Evolutionary conservation across 53 echinoderm and acorn worm species (phyloP).

Genomic region (Antedon mediterranea): DNA sequence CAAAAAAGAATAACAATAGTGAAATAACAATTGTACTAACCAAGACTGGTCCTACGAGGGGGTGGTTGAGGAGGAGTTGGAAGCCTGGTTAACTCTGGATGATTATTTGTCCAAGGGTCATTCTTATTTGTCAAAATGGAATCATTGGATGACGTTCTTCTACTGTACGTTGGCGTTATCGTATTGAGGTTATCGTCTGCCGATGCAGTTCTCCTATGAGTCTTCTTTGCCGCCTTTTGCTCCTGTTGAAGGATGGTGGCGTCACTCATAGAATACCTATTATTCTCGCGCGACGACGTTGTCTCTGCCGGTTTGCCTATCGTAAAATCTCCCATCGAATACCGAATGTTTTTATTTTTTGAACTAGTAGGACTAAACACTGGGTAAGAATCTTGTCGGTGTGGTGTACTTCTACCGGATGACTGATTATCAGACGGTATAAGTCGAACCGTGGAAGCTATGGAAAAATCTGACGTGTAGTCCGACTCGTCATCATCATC

Average conservation of each 20-base stretch:
- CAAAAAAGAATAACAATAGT: not conserved
- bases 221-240: slow-evolving; percentile 16
- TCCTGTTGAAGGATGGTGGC: slow-evolving; percentile 9
- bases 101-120: slow-evolving; percentile 83
- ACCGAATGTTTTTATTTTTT: not conserved
- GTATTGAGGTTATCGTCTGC: slow-evolving; percentile 70
- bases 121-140: slow-evolving; percentile 5
- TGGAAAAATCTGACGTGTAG: slow-evolving; percentile 15
- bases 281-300: slow-evolving; percentile 1
- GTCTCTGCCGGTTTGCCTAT: not conserved
- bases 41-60: slow-evolving; percentile 61
- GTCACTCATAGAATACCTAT: not conserved
- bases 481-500: slow-evolving; percentile 1
- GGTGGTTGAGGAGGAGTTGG: slow-evolving; percentile 68
- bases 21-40: slow-evolving; percentile 25
- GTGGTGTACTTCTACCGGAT: not conserved
- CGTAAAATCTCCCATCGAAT: slow-evolving; percentile 1
- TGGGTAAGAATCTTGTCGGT: not conserved
- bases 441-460: slow-evolving; percentile 37
- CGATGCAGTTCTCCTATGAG: slow-evolving; percentile 70
- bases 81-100: slow-evolving; percentile 17
- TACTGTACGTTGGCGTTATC: slow-evolving; percentile 27
- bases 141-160: not conserved
- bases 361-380: not conserved
- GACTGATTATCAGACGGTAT: slow-evolving; percentile 6